Percentiles rank a stretch among this genome's conserved stretches.
phyloP scores from a whole-genome alignment of 2,113 vertebrate species.

The Scomber colias region DNA sequence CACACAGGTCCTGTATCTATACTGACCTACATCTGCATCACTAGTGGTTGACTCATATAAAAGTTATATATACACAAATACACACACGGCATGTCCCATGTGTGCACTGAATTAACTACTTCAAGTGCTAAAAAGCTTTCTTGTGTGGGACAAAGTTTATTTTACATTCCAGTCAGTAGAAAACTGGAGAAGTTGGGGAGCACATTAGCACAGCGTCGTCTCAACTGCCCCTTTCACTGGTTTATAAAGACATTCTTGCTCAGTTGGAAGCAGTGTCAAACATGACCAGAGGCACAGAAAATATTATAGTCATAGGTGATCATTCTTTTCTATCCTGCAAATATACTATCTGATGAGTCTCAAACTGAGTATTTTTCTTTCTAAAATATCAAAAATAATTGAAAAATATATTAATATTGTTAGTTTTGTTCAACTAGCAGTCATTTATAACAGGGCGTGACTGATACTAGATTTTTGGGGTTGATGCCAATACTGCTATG shows the following conservation, averaged over 20 bases:
- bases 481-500: no score
- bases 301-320: background rate
- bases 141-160: background rate
- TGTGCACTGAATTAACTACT: background rate
- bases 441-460: no score
- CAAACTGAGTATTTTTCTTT: no score
- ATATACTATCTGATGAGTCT: background rate
- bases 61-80: no score
- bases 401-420: background rate
- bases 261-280: background rate
- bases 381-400: background rate
- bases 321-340: background rate
- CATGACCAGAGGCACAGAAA: background rate
- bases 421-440: no score
- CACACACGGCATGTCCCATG: background rate
- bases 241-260: background rate
- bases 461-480: no score
- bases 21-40: background rate
- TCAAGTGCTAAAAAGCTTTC: slow-evolving; percentile 14
- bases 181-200: background rate
- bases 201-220: background rate
- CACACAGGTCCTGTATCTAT: background rate
- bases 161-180: slow-evolving; percentile 11
- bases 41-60: background rate
- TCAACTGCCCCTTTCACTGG: background rate